These are phyloP conservation scores for Hypanus sabinus DNA, from an alignment of 2,113 vertebrate genomes.

Conservation along the genomic window DNA sequence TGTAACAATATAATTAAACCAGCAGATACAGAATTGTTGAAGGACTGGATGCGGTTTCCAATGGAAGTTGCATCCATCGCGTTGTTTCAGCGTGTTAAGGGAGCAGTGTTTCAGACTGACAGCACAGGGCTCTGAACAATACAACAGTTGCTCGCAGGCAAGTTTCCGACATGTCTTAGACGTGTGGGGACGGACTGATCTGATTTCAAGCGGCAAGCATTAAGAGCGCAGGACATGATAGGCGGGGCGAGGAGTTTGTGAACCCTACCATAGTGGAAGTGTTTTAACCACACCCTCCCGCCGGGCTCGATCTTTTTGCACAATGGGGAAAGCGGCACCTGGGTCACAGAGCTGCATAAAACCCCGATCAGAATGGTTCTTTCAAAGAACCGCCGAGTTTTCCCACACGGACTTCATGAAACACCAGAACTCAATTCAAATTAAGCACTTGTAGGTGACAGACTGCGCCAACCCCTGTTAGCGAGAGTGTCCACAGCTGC, in stretches of 20 bases:
- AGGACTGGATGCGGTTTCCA: too few species aligned
- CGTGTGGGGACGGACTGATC: neutral
- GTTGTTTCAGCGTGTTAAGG: too few species aligned
- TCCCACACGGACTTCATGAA: neutral
- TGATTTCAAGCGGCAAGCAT: too few species aligned
- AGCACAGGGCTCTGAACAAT: neutral
- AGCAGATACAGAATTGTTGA: too few species aligned
- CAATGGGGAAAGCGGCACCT: neutral
- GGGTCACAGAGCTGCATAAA: neutral
- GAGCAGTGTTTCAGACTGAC: neutral
- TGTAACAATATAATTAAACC: too few species aligned
- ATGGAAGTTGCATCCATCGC: too few species aligned
- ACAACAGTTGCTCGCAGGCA: neutral
- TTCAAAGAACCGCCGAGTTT: neutral
- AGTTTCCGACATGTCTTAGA: neutral
- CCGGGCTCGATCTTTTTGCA: neutral
- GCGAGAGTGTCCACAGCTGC: neutral
- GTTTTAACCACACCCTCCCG: constrained; percentile 12
- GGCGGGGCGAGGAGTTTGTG: neutral
- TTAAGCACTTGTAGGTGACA: neutral
- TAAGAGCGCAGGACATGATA: neutral
- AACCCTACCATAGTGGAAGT: neutral
- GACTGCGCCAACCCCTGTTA: neutral
- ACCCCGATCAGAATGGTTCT: neutral
- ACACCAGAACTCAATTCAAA: neutral